Percentiles rank a stretch among this genome's conserved stretches.
Conservation (phyloP, 2,113 vertebrate species). For the Jacana jacana region DNA sequence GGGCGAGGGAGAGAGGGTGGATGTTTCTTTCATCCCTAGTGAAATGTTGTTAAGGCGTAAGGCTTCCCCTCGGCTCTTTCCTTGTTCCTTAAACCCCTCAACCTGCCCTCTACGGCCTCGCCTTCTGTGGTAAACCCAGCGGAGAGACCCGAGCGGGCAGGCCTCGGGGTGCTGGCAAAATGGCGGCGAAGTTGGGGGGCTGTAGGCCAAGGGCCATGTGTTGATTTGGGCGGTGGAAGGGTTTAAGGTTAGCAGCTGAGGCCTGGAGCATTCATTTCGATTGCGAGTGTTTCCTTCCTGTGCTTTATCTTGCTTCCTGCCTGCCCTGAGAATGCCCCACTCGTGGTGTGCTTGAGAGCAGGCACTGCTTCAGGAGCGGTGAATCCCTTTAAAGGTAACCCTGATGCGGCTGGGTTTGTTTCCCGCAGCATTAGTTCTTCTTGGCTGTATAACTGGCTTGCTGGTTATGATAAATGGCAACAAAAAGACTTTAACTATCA, state of each 20-base stretch:
- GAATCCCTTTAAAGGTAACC: background rate
- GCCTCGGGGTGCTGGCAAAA: background rate
- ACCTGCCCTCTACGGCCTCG: rapidly evolving
- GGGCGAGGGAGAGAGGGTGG: too few species aligned
- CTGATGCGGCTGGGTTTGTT: rapidly evolving
- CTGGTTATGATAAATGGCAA: rapidly evolving
- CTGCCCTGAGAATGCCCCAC: background rate
- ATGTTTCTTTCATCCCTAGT: too few species aligned
- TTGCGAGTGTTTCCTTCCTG: background rate
- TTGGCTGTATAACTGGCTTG: background rate
- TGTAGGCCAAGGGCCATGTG: background rate
- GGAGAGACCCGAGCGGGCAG: too few species aligned
- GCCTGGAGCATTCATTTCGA: background rate
- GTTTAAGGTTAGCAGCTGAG: background rate
- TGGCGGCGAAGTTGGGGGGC: background rate
- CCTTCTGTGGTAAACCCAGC: rapidly evolving
- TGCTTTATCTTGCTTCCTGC: background rate
- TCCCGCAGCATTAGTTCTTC: rapidly evolving
- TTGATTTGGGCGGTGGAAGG: background rate
- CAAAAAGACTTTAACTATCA: rapidly evolving
- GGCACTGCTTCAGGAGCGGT: background rate
- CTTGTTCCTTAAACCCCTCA: rapidly evolving
- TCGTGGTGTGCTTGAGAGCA: rapidly evolving
- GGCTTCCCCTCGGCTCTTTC: rapidly evolving
- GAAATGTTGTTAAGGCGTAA: rapidly evolving